Percentiles rank a stretch among this genome's conserved stretches.
These are phyloP conservation scores for Blennius ocellaris DNA, from an alignment of 2,113 vertebrate species.

Conservation along the genomic window DNA sequence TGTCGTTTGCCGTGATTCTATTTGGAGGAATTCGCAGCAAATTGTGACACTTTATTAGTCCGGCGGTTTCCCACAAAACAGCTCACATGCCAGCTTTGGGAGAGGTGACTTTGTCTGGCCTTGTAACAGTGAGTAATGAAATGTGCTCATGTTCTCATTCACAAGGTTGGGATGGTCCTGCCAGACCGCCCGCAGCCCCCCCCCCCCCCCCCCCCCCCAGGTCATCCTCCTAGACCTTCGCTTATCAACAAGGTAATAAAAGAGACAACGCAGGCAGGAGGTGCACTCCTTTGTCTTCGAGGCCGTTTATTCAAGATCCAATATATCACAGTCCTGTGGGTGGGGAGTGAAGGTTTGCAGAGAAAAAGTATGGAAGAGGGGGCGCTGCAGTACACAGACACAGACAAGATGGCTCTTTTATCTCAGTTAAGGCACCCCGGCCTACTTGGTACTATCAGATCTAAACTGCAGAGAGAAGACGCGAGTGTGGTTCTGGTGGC, in stretches of 20 bases:
- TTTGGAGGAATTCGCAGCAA: not conserved
- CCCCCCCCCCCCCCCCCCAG: constrained; percentile 33
- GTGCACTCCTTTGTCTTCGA: constrained; percentile 65
- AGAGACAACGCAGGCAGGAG: constrained; percentile 51
- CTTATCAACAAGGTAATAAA: constrained; percentile 74
- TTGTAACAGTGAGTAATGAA: constrained; percentile 67
- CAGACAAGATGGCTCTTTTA: constrained; percentile 41
- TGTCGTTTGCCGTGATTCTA: not conserved
- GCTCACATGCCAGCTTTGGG: constrained; percentile 13
- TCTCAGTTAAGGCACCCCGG: constrained; percentile 1
- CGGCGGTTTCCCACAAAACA: constrained; percentile 23
- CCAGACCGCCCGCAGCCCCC: constrained; percentile 37
- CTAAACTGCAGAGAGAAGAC: constrained; percentile 23
- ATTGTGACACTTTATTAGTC: not conserved
- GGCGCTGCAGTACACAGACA: constrained; percentile 42
- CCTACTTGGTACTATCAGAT: constrained; percentile 20
- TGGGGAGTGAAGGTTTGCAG: constrained; percentile 28
- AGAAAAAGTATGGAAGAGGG: constrained; percentile 36
- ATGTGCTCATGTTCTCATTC: constrained; percentile 58
- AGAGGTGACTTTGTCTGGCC: constrained; percentile 65
- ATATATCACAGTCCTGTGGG: constrained; percentile 62
- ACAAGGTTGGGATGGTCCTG: constrained; percentile 33
- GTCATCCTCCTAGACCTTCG: constrained; percentile 51
- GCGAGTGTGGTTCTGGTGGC: not conserved
- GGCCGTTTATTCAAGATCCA: constrained; percentile 69